A percentile compares a stretch with the other conserved stretches of the same genome.
Conservation (phyloP, 2,113 vertebrate species). For the Mus spicilegus region DNA sequence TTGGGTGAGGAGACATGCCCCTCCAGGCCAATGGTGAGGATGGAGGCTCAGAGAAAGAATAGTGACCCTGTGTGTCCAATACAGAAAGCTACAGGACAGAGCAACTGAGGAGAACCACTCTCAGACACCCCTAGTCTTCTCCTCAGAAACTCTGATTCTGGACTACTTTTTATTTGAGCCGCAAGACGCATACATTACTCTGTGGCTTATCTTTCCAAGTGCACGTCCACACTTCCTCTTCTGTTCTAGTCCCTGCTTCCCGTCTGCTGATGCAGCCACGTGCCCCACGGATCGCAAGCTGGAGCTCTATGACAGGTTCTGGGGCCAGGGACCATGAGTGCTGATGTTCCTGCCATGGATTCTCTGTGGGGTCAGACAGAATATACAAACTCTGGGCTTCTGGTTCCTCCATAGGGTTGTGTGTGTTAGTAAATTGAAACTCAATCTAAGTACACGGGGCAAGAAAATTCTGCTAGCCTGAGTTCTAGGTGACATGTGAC, state of each 20-base stretch:
- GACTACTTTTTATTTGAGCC: neutral
- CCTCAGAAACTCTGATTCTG: neutral
- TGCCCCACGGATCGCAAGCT: neutral
- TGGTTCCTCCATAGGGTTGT: neutral
- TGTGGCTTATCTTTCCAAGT: neutral
- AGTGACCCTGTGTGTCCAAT: too few species aligned
- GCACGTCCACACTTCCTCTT: too few species aligned
- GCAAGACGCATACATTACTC: accelerated
- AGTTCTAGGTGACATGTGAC: too few species aligned
- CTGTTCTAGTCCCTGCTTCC: too few species aligned
- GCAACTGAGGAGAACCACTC: neutral
- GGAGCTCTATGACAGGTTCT: neutral
- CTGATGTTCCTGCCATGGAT: too few species aligned
- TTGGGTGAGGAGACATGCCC: neutral
- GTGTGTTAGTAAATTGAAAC: too few species aligned
- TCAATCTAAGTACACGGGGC: neutral
- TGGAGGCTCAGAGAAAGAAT: neutral
- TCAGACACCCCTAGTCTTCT: too few species aligned
- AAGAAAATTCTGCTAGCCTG: neutral
- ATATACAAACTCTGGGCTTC: neutral
- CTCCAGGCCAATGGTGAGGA: neutral
- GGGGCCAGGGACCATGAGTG: too few species aligned
- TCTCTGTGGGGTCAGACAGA: neutral
- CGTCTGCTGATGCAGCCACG: neutral
- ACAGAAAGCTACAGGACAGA: neutral